Evolutionary conservation across 2,888 invertebrate species (phyloP).

Genomic region (Microctonus aethiopoides): DNA sequence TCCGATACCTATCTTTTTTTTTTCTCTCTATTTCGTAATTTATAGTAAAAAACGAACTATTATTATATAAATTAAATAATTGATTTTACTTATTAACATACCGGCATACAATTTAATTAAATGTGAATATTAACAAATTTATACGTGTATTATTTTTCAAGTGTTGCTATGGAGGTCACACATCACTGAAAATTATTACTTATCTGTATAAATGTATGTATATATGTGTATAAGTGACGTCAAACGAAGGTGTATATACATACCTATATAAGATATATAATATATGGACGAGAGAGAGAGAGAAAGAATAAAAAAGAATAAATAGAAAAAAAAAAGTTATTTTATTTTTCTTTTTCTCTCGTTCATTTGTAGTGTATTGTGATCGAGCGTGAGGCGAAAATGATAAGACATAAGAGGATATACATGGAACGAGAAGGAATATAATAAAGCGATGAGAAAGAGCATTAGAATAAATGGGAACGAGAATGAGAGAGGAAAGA

Average conservation of each 20-base stretch:
- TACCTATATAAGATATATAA: not conserved
- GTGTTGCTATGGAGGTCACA: constrained; percentile 9
- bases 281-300: no score
- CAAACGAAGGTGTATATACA: constrained; percentile 6
- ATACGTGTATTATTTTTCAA: not conserved
- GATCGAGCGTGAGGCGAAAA: constrained; percentile 11
- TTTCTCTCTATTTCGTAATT: not conserved
- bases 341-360: not conserved
- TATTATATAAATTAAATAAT: not conserved
- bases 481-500: not conserved
- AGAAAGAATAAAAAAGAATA: not conserved
- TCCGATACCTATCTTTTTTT: not conserved
- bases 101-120: not conserved
- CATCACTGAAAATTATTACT: constrained; percentile 20
- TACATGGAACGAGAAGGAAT: constrained; percentile 19
- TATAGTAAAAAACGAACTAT: not conserved
- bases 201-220: no score
- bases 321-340: not conserved
- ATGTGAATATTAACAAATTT: not conserved
- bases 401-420: constrained; percentile 1
- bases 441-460: constrained; percentile 21
- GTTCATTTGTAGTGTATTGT: not conserved
- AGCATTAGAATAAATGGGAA: constrained; percentile 11
- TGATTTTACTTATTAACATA: not conserved
- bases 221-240: constrained; percentile 20